phyloP scores from a whole-genome alignment of 2,888 invertebrate species.

The Merodon equestris region DNA sequence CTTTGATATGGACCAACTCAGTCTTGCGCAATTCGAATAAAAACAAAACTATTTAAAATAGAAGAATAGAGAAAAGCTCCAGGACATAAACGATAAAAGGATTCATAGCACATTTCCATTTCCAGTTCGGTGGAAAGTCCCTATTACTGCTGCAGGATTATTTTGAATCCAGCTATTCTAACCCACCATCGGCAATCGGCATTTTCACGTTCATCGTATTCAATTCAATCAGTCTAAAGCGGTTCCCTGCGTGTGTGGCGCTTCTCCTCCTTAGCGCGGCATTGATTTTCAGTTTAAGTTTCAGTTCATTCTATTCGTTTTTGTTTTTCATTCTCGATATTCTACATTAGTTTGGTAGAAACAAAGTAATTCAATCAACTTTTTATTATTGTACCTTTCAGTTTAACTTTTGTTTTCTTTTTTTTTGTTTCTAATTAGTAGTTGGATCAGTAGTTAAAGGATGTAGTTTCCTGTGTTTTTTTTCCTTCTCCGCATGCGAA shows the following conservation, averaged over 20 bases:
- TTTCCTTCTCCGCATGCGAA: conserved; percentile 60
- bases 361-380: conserved; percentile 43
- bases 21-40: conserved; percentile 54
- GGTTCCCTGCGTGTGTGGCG: conserved; percentile 56
- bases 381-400: no score
- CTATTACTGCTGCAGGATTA: conserved; percentile 49
- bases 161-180: conserved; percentile 35
- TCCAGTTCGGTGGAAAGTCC: conserved; percentile 23
- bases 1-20: neutral
- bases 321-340: conserved; percentile 54
- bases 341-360: conserved; percentile 45
- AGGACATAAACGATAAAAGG: no score
- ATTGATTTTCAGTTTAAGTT: conserved; percentile 60
- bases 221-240: conserved; percentile 48
- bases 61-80: conserved; percentile 26
- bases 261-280: conserved; percentile 54
- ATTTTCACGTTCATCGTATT: conserved; percentile 4
- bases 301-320: conserved; percentile 57
- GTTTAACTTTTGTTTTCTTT: conserved; percentile 11
- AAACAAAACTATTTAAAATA: conserved; percentile 39
- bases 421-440: neutral
- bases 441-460: conserved; percentile 27
- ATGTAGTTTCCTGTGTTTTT: neutral
- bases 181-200: conserved; percentile 19
- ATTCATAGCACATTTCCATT: no score